Evolutionary conservation across 2,888 invertebrate species (phyloP).

Genomic region (Erynnis tages): DNA sequence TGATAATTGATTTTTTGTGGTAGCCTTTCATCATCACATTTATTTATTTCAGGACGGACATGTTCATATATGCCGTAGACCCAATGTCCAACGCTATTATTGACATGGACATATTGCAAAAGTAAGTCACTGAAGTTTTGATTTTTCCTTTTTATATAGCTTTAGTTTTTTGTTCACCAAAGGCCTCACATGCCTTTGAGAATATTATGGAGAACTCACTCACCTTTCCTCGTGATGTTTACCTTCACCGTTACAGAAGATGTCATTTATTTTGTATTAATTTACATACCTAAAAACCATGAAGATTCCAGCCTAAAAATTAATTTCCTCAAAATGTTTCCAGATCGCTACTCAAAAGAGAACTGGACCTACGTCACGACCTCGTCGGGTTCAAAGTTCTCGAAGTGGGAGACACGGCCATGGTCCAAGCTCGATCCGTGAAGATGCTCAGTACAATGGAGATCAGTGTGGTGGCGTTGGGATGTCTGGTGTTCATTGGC

Average conservation of each 20-base stretch:
- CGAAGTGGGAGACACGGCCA: slow-evolving; percentile 79
- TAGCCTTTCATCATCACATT: too few species aligned
- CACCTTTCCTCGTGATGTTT: too few species aligned
- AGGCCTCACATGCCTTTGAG: too few species aligned
- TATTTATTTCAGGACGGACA: slow-evolving; percentile 85
- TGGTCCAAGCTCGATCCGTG: slow-evolving; percentile 62
- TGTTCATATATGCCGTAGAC: slow-evolving; percentile 93
- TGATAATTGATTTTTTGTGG: not conserved
- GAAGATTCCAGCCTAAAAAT: not conserved
- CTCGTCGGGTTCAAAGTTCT: slow-evolving; percentile 86
- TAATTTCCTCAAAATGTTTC: not conserved
- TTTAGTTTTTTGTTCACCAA: too few species aligned
- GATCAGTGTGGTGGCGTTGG: slow-evolving; percentile 89
- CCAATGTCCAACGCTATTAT: slow-evolving; percentile 90
- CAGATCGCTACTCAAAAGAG: slow-evolving; percentile 84
- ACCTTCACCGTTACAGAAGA: too few species aligned
- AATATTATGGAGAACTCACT: too few species aligned
- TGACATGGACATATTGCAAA: slow-evolving; percentile 89
- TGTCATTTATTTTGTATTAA: too few species aligned
- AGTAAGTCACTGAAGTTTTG: slow-evolving; percentile 74
- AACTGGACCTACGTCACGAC: slow-evolving; percentile 82
- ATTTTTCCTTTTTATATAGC: not conserved
- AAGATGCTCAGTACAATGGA: slow-evolving; percentile 85
- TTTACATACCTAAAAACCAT: not conserved
- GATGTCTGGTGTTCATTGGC: slow-evolving; percentile 90